Conservation (phyloP, 2,113 vertebrate genomes). For the Rhinopithecus roxellana region DNA sequence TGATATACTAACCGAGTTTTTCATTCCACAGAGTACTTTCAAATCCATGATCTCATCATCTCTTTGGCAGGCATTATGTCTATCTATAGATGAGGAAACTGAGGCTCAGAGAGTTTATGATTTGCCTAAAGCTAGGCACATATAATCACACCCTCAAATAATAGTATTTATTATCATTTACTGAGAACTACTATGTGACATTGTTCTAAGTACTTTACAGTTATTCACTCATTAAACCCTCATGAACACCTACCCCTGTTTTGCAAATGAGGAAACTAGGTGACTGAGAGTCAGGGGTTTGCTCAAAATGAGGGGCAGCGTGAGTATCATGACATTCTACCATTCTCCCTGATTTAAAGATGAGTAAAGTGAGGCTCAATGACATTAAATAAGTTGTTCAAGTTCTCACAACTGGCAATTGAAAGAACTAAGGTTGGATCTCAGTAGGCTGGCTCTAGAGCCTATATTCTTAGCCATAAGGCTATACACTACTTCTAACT, state of each 20-base stretch:
- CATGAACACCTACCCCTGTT: background rate
- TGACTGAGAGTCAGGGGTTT: background rate
- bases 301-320: background rate
- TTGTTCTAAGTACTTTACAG: slow-evolving; percentile 33
- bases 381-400: slow-evolving; percentile 16
- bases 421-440: background rate
- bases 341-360: slow-evolving; percentile 8
- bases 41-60: slow-evolving; percentile 38
- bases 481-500: slow-evolving; percentile 17
- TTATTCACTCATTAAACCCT: background rate
- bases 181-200: background rate
- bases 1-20: background rate
- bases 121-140: slow-evolving; percentile 9
- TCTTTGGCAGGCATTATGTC: slow-evolving; percentile 30
- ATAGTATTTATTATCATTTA: slow-evolving; percentile 48
- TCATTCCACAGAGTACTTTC: slow-evolving; percentile 2
- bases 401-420: background rate
- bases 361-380: slow-evolving; percentile 13
- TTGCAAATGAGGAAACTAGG: slow-evolving; percentile 1
- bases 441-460: background rate
- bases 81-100: slow-evolving; percentile 42
- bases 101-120: background rate
- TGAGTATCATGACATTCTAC: background rate
- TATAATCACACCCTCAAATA: background rate
- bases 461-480: slow-evolving; percentile 4